These are phyloP conservation scores for Caenorhabditis plicata DNA, from an alignment of 2,888 invertebrate genomes.

Conservation along the genomic window DNA sequence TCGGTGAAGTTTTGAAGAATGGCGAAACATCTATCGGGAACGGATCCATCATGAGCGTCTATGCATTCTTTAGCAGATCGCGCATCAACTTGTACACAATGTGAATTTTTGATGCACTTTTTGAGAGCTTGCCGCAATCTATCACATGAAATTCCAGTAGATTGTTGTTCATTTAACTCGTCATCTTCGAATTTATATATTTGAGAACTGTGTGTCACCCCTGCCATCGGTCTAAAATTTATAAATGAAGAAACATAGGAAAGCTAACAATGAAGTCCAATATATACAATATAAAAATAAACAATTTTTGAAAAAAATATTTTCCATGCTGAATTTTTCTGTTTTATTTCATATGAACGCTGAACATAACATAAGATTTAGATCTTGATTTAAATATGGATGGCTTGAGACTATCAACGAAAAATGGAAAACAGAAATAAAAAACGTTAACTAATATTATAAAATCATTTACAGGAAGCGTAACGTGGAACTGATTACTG, in stretches of 20 bases:
- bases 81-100: constrained; percentile 53
- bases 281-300: background rate
- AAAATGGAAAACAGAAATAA: too few relatives aligned
- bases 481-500: too few relatives aligned
- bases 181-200: constrained; percentile 42
- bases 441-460: too few relatives aligned
- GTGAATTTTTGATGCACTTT: constrained; percentile 57
- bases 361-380: too few relatives aligned
- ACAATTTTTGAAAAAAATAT: background rate
- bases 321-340: too few relatives aligned
- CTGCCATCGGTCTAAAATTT: constrained; percentile 11
- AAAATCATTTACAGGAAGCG: too few relatives aligned
- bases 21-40: constrained; percentile 56
- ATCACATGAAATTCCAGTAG: constrained; percentile 58
- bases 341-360: too few relatives aligned
- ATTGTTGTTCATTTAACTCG: constrained; percentile 41
- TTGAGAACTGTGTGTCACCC: constrained; percentile 21
- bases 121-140: constrained; percentile 56
- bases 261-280: too few relatives aligned
- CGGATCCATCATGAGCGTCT: constrained; percentile 53
- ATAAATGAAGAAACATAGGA: too few relatives aligned
- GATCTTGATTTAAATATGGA: too few relatives aligned
- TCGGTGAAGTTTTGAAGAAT: constrained; percentile 57
- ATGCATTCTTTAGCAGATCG: constrained; percentile 60
- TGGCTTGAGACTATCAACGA: too few relatives aligned